These are phyloP conservation scores for Glossosoma conforme DNA, from an alignment of 1,140 invertebrate species.

Conservation along the genomic window DNA sequence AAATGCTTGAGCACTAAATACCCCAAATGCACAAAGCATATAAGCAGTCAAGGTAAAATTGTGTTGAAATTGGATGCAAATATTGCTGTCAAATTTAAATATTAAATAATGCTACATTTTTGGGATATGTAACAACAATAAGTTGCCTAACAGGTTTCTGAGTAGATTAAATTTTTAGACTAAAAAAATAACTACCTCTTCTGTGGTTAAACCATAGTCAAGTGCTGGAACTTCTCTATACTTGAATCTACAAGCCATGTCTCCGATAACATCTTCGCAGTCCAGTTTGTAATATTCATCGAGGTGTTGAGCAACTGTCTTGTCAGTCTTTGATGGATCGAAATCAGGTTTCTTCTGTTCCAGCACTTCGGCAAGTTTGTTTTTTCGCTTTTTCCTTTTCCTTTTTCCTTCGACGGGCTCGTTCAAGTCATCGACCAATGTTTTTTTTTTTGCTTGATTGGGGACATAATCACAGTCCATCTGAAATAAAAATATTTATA, in stretches of 20 bases:
- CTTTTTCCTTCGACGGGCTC: constrained; percentile 52
- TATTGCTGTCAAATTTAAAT: no score
- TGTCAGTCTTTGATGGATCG: constrained; percentile 65
- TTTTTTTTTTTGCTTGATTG: constrained; percentile 42
- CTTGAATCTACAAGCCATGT: constrained; percentile 88
- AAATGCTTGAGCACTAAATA: not conserved
- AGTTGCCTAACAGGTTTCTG: not conserved
- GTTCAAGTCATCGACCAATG: constrained; percentile 54
- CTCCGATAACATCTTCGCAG: constrained; percentile 91
- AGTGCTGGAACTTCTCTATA: constrained; percentile 87
- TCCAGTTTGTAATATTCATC: constrained; percentile 93
- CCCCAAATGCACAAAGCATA: not conserved
- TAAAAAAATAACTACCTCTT: constrained; percentile 82
- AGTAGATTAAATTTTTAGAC: constrained; percentile 4
- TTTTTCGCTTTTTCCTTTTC: constrained; percentile 58
- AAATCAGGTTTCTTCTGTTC: constrained; percentile 73
- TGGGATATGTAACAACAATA: not conserved
- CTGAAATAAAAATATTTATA: constrained; percentile 45
- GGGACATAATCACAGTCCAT: constrained; percentile 87
- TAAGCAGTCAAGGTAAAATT: not conserved
- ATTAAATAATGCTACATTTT: not conserved
- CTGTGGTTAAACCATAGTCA: constrained; percentile 83
- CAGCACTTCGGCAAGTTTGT: constrained; percentile 67
- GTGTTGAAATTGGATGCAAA: not conserved
- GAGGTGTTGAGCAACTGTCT: constrained; percentile 82